Conservation (phyloP, 2,888 invertebrate species). For the Drosophila ochracea region DNA sequence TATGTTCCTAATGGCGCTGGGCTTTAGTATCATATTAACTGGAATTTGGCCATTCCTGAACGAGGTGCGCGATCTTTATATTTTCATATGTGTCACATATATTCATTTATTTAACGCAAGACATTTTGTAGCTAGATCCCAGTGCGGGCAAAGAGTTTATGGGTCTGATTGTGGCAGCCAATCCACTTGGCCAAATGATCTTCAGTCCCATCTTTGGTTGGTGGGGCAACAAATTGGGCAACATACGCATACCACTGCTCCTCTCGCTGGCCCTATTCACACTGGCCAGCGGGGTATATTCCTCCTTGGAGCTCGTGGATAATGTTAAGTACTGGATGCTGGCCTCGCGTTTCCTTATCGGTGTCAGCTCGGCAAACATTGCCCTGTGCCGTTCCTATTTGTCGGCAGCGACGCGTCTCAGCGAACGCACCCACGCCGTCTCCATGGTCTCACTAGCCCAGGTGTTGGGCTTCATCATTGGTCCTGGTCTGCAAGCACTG, state of each 20-base stretch:
- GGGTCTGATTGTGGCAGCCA: conserved; percentile 93
- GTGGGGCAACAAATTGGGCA: conserved; percentile 92
- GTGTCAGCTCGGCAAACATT: conserved; percentile 93
- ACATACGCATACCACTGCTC: conserved; percentile 90
- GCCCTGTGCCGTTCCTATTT: conserved; percentile 94
- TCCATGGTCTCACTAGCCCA: conserved; percentile 94
- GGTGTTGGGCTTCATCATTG: conserved; percentile 94
- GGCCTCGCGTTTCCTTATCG: conserved; percentile 91
- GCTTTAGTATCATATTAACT: conserved; percentile 94
- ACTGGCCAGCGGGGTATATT: conserved; percentile 90
- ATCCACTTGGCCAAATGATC: conserved; percentile 94
- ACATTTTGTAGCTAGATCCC: conserved; percentile 89
- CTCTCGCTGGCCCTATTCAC: conserved; percentile 90
- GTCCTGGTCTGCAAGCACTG: conserved; percentile 92
- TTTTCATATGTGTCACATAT: neutral
- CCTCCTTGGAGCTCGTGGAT: conserved; percentile 89
- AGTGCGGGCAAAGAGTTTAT: conserved; percentile 92
- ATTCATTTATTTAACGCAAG: neutral
- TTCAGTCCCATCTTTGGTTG: conserved; percentile 93
- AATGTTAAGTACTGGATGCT: conserved; percentile 91
- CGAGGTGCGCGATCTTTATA: conserved; percentile 87
- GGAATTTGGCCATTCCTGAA: conserved; percentile 95
- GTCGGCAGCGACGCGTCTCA: conserved; percentile 92
- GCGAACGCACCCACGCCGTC: conserved; percentile 93
- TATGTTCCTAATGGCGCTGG: conserved; percentile 95